phyloP scores from a whole-genome alignment of 2,797 vertebrate species.

The Glyptemys insculpta region DNA sequence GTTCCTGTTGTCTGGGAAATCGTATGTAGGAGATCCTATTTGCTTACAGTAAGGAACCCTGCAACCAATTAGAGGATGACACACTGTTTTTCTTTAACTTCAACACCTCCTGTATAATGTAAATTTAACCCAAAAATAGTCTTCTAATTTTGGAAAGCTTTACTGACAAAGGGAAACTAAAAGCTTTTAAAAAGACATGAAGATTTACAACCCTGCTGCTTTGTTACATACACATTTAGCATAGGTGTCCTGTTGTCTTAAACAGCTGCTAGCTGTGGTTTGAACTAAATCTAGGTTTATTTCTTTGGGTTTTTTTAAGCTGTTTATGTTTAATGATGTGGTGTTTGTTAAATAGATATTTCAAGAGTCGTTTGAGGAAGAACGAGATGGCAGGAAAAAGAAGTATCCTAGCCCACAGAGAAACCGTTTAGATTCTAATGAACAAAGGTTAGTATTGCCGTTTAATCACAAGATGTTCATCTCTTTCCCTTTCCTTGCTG shows the following conservation, averaged over 20 bases:
- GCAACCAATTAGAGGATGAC: background rate
- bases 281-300: background rate
- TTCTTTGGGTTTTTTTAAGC: background rate
- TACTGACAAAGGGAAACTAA: background rate
- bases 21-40: background rate
- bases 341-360: slow-evolving; percentile 74
- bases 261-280: background rate
- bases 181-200: background rate
- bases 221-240: background rate
- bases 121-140: background rate
- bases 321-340: background rate
- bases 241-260: background rate
- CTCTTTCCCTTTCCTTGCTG: background rate
- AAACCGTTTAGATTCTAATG: slow-evolving; percentile 91
- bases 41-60: background rate
- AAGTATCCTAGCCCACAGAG: slow-evolving; percentile 92
- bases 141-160: background rate
- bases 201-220: background rate
- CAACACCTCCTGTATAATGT: background rate
- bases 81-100: background rate
- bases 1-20: background rate
- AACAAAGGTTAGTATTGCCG: slow-evolving; percentile 88
- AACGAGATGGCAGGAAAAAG: slow-evolving; percentile 91
- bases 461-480: slow-evolving; percentile 27
- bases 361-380: slow-evolving; percentile 89